phyloP scores from a whole-genome alignment of 2,888 invertebrate species.

The Caenorhabditis sinica region DNA sequence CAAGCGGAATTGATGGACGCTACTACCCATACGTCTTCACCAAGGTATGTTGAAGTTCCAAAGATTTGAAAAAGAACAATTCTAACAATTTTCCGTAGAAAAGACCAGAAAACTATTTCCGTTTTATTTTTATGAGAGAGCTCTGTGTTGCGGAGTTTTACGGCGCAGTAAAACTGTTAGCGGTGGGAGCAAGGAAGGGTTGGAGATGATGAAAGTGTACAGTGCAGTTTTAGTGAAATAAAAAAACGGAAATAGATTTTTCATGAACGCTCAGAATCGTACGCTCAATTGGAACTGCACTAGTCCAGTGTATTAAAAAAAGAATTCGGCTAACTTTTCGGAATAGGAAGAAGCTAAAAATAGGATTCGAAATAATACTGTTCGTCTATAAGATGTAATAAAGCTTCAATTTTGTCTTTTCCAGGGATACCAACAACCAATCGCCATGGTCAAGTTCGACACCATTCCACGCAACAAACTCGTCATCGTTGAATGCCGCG shows the following conservation, averaged over 20 bases:
- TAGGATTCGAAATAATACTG: too few relatives aligned
- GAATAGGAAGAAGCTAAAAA: too few relatives aligned
- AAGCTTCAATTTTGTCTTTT: conserved; percentile 5
- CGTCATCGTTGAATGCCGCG: conserved; percentile 85
- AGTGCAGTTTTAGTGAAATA: conserved; percentile 2
- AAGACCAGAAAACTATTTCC: conserved; percentile 8
- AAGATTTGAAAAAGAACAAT: neutral
- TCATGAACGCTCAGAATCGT: neutral
- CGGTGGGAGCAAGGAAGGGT: neutral
- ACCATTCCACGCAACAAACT: conserved; percentile 84
- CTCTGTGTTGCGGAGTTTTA: conserved; percentile 26
- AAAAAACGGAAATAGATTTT: neutral
- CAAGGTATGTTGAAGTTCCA: conserved; percentile 28
- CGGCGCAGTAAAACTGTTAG: conserved; percentile 35
- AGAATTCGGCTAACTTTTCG: neutral
- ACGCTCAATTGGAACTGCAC: neutral
- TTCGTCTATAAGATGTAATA: too few relatives aligned
- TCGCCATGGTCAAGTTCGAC: conserved; percentile 85
- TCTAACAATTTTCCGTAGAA: neutral
- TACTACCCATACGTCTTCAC: conserved; percentile 85
- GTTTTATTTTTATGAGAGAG: conserved; percentile 15
- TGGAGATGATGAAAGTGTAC: neutral
- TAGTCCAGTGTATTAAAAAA: neutral
- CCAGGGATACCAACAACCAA: conserved; percentile 65
- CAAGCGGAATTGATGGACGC: conserved; percentile 87